These are phyloP conservation scores for Oreochromis aureus DNA, from an alignment of 2,113 vertebrate species.

Conservation along the genomic window DNA sequence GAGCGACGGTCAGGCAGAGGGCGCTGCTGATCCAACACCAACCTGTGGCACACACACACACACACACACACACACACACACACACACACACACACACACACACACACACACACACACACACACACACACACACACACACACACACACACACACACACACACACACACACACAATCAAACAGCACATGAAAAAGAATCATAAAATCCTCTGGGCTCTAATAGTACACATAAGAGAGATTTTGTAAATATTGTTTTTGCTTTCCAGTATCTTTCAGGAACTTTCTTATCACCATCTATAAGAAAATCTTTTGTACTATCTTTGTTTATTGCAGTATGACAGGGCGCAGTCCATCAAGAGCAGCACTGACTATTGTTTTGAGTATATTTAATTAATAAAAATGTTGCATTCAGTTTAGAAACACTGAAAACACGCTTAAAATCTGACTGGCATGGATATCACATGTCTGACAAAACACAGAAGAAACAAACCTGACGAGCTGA, in stretches of 20 bases:
- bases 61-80: not conserved
- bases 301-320: not conserved
- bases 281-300: accelerated
- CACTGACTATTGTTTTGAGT: not conserved
- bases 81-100: not conserved
- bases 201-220: not conserved
- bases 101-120: not conserved
- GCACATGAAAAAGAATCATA: not conserved
- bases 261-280: not conserved
- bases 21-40: slow-evolving; percentile 57
- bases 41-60: not conserved
- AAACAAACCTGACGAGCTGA: slow-evolving; percentile 53
- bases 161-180: not conserved
- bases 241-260: not conserved
- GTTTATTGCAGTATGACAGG: accelerated
- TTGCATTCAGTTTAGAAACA: not conserved
- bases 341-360: not conserved
- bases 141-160: not conserved
- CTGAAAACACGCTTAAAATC: not conserved
- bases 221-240: accelerated
- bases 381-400: not conserved
- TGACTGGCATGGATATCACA: not conserved
- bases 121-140: no score
- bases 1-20: slow-evolving; percentile 58
- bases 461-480: not conserved